Percentiles rank a stretch among this genome's conserved stretches.
Evolutionary conservation across 2,797 vertebrate genomes (phyloP).

Genomic region (Bucorvus abyssinicus): DNA sequence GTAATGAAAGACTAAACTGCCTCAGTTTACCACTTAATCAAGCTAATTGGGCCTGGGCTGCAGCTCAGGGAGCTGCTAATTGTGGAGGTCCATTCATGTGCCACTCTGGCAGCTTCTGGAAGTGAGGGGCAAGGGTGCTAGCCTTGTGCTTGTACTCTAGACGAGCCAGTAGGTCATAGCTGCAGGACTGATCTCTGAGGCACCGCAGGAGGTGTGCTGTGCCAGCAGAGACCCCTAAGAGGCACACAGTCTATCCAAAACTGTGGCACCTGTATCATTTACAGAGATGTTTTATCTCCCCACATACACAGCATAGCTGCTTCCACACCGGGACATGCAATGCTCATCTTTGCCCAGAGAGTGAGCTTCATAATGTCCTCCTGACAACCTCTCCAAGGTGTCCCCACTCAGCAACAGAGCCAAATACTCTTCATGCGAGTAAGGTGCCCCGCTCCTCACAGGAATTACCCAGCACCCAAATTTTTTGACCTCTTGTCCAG

Average conservation of each 20-base stretch:
- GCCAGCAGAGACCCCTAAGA: neutral
- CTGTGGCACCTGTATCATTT: neutral
- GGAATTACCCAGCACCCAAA: neutral
- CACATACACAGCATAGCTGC: neutral
- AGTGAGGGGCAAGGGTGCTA: neutral
- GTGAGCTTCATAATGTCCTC: neutral
- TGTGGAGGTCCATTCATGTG: neutral
- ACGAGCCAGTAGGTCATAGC: neutral
- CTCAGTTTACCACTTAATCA: neutral
- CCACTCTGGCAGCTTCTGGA: neutral
- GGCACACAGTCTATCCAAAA: neutral
- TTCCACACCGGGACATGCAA: fast-evolving
- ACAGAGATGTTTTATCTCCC: neutral
- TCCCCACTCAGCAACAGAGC: neutral
- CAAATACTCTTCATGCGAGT: neutral
- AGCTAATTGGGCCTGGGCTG: neutral
- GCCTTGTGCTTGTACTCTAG: neutral
- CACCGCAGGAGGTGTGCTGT: neutral
- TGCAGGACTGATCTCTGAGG: neutral
- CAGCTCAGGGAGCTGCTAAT: neutral
- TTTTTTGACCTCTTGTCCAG: neutral
- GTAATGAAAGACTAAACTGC: neutral
- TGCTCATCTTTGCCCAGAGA: neutral
- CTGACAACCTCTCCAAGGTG: neutral
- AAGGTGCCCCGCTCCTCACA: neutral